Evolutionary conservation across 2,113 vertebrate species (phyloP).

Genomic region (Clarias batrachus): DNA sequence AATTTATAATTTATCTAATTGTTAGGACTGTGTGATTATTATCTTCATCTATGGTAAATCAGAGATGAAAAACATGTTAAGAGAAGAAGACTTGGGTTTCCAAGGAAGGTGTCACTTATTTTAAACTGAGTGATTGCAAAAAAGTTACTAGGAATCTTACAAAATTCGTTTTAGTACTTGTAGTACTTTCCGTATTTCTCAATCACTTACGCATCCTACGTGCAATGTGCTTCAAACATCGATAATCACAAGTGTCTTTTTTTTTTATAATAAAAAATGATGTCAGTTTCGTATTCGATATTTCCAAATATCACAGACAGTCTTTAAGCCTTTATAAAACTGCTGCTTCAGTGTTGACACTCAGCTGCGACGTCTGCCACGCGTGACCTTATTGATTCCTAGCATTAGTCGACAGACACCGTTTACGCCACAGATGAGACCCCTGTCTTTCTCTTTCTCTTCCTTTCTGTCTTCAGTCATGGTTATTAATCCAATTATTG

Average conservation of each 20-base stretch:
- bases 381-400: slow-evolving; percentile 52
- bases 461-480: slow-evolving; percentile 57
- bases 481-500: slow-evolving; percentile 77
- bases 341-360: background rate
- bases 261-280: background rate
- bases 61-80: background rate
- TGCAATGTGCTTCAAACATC: background rate
- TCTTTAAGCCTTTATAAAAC: background rate
- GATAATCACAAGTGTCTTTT: background rate
- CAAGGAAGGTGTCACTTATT: no score
- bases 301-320: background rate
- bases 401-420: slow-evolving; percentile 40
- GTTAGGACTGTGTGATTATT: background rate
- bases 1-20: background rate
- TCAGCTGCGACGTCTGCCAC: slow-evolving; percentile 46
- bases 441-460: slow-evolving; percentile 38
- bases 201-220: background rate
- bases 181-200: background rate
- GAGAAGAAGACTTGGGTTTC: background rate
- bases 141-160: background rate
- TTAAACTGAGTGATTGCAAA: background rate
- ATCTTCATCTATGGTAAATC: background rate
- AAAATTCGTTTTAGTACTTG: background rate
- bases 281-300: no score
- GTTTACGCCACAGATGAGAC: slow-evolving; percentile 54